Percentiles rank a stretch among this genome's conserved stretches.
These are phyloP conservation scores for Arnoldichthys spilopterus DNA, from an alignment of 2,797 vertebrate species.

Conservation along the genomic window DNA sequence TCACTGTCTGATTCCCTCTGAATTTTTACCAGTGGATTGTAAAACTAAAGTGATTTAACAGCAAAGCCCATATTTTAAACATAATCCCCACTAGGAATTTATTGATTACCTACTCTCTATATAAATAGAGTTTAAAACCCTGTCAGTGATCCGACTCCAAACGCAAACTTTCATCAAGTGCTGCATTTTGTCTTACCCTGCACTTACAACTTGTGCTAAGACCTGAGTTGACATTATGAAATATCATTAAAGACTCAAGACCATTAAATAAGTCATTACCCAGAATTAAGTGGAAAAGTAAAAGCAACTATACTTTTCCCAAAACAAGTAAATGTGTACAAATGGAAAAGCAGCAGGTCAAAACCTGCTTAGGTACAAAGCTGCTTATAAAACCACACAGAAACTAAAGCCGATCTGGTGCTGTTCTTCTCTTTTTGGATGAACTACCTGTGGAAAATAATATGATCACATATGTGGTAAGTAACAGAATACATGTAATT, in stretches of 20 bases:
- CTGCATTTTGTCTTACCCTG: neutral
- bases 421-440: too few relatives aligned
- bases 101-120: neutral
- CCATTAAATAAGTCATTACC: neutral
- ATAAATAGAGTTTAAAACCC: neutral
- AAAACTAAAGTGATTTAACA: constrained; percentile 7
- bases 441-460: too few relatives aligned
- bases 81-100: neutral
- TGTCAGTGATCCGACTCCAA: neutral
- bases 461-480: too few relatives aligned
- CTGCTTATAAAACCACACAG: too few relatives aligned
- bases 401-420: too few relatives aligned
- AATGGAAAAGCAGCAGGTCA: too few relatives aligned
- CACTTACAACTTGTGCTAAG: neutral
- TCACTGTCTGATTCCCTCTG: constrained; percentile 4
- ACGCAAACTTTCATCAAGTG: neutral
- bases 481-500: too few relatives aligned
- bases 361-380: too few relatives aligned
- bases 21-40: constrained; percentile 4
- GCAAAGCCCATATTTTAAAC: neutral
- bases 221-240: neutral
- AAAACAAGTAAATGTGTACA: too few relatives aligned
- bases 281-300: neutral
- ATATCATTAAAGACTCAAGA: neutral
- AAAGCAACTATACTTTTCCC: too few relatives aligned